Base-by-base conservation (phyloP, 2,797 vertebrate genomes). In the Neostethus bicornis region DNA sequence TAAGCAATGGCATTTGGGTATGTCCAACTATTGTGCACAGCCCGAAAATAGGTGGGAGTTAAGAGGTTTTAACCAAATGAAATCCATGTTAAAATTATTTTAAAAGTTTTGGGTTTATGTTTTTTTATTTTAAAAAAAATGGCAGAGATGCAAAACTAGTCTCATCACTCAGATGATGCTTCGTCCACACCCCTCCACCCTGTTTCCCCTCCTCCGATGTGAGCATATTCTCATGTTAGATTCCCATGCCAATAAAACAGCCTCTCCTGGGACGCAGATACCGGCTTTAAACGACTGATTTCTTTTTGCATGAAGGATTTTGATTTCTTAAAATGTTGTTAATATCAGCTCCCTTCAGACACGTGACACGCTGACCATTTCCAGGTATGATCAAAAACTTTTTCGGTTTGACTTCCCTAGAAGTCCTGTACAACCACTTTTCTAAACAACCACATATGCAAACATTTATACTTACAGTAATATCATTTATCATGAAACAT, bases 371-470 rank as follows among this genome's bases (percentile, higher is more conserved):
- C 70, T 81, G 71, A 81, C 81, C 83, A 87, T 85, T 89, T 89
- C 66, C 86, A 89, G 84, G 79, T 90, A 89, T 76, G 86, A 52
- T 90, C 93, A 92, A n/a, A n/a, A n/a, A n/a, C n/a, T n/a, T 93
- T 93, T 92, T 91, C 90, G 89, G 85, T 78, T n/a, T n/a, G n/a
- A n/a, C n/a, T n/a, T n/a, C n/a, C n/a, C n/a, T n/a, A n/a, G n/a
- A n/a, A n/a, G n/a, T n/a, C n/a, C n/a, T n/a, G n/a, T n/a, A n/a
- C n/a, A n/a, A n/a, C n/a, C n/a, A n/a, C n/a, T n/a, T n/a, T n/a
- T n/a, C n/a, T n/a, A n/a, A n/a, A n/a, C n/a, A n/a, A n/a, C n/a
- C n/a, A n/a, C n/a, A n/a, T n/a, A n/a, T n/a, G n/a, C n/a, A n/a
- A n/a, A n/a, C n/a, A n/a, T n/a, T n/a, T n/a, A n/a, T n/a, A n/a